Percentiles rank a stretch among this genome's conserved stretches.
phyloP scores from a whole-genome alignment of 2,888 invertebrate genomes.

The Torymus tubicola region DNA sequence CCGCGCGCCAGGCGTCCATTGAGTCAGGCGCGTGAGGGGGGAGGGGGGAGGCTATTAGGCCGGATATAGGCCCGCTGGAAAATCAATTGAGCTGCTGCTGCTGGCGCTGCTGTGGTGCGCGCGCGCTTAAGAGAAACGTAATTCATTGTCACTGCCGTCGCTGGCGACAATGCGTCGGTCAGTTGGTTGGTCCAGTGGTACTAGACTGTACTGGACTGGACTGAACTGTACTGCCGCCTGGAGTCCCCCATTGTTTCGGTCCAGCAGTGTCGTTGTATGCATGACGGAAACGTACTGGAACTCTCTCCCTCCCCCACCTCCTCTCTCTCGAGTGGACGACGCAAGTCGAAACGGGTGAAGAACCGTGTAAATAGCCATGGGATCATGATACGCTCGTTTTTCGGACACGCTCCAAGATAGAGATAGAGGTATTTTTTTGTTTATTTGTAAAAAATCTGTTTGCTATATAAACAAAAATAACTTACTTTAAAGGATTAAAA shows the following conservation, averaged over 20 bases:
- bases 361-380: constrained; percentile 1
- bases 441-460: no score
- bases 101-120: not conserved
- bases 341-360: not conserved
- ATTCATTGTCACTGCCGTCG: constrained; percentile 41
- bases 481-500: no score
- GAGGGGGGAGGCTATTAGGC: constrained; percentile 37
- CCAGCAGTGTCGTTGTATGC: no score
- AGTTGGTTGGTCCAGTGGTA: no score
- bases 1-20: constrained; percentile 15
- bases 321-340: no score
- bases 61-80: constrained; percentile 40
- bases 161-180: constrained; percentile 16
- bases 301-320: no score
- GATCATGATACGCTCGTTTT: no score
- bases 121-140: constrained; percentile 46
- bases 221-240: not conserved
- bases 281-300: no score
- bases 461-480: no score
- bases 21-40: constrained; percentile 5
- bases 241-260: not conserved
- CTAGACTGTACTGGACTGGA: not conserved
- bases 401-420: no score
- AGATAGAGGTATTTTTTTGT: no score
- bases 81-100: constrained; percentile 44